Evolutionary conservation across 2,113 vertebrate genomes (phyloP).

Genomic region (Isurus oxyrinchus): DNA sequence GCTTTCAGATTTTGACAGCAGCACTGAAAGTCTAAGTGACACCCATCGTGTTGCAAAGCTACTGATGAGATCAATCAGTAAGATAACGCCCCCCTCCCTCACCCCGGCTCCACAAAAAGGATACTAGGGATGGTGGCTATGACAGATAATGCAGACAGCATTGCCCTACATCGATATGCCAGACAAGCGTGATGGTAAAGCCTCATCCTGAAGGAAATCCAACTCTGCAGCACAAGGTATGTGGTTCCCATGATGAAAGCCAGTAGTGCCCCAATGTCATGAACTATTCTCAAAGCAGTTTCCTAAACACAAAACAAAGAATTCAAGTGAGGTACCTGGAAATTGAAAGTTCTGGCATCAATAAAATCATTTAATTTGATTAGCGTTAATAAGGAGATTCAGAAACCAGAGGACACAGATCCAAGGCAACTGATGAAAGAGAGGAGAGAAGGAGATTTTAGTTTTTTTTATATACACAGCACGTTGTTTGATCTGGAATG

Average conservation of each 20-base stretch:
- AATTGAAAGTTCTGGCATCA: not conserved
- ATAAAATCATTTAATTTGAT: not conserved
- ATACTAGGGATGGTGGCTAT: slow-evolving; percentile 78
- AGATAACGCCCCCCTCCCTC: too few species aligned
- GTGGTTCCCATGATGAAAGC: slow-evolving; percentile 70
- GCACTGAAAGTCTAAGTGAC: not conserved
- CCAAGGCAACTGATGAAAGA: not conserved
- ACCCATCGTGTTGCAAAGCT: not conserved
- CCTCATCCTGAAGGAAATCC: slow-evolving; percentile 62
- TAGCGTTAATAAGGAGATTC: not conserved
- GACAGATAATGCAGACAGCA: slow-evolving; percentile 58
- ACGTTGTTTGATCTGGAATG: not conserved
- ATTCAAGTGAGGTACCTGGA: not conserved
- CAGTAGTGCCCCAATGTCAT: slow-evolving; percentile 71
- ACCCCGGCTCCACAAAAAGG: slow-evolving; percentile 58
- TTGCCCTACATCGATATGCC: slow-evolving; percentile 54
- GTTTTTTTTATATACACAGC: not conserved
- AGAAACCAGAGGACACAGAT: not conserved
- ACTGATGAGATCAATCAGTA: not conserved
- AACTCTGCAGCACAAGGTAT: slow-evolving; percentile 69
- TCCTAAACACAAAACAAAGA: slow-evolving; percentile 61
- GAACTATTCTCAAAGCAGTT: slow-evolving; percentile 59
- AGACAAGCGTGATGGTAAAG: slow-evolving; percentile 59
- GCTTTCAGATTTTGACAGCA: not conserved
- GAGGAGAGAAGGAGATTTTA: not conserved